A percentile compares a stretch with the other conserved stretches of the same genome.
phyloP scores from a whole-genome alignment of 2,113 vertebrate species.

The Aegithalos caudatus region DNA sequence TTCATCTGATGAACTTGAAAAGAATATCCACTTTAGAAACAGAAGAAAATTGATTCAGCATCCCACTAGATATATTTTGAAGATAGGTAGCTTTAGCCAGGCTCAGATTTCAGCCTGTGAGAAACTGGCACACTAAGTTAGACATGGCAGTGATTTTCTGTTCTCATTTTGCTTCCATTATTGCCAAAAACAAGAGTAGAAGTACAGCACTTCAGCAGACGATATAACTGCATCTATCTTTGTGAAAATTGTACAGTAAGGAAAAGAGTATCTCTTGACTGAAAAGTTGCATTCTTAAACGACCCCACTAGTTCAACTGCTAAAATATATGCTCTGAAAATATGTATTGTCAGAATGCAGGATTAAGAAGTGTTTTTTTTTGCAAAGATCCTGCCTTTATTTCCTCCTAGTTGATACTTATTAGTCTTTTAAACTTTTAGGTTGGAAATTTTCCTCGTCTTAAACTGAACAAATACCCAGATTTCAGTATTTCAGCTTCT shows the following conservation, averaged over 20 bases:
- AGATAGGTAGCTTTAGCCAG: background rate
- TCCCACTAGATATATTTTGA: background rate
- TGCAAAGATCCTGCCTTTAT: background rate
- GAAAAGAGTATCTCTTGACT: background rate
- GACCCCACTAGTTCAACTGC: background rate
- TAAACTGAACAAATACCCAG: background rate
- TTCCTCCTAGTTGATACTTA: background rate
- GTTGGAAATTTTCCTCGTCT: background rate
- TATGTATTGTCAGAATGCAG: background rate
- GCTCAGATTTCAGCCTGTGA: background rate
- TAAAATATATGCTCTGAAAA: background rate
- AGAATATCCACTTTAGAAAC: background rate
- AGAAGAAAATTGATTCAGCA: background rate
- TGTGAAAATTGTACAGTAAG: background rate
- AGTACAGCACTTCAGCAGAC: background rate
- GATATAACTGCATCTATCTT: background rate
- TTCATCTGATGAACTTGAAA: background rate
- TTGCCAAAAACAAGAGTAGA: background rate
- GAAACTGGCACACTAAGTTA: background rate
- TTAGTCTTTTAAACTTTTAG: background rate
- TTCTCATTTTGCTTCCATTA: background rate
- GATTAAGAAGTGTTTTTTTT: background rate
- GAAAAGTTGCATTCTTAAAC: background rate
- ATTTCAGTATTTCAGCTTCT: background rate
- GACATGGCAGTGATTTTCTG: background rate